phyloP scores from a whole-genome alignment of 2,113 vertebrate species.

The Atractosteus spatula region DNA sequence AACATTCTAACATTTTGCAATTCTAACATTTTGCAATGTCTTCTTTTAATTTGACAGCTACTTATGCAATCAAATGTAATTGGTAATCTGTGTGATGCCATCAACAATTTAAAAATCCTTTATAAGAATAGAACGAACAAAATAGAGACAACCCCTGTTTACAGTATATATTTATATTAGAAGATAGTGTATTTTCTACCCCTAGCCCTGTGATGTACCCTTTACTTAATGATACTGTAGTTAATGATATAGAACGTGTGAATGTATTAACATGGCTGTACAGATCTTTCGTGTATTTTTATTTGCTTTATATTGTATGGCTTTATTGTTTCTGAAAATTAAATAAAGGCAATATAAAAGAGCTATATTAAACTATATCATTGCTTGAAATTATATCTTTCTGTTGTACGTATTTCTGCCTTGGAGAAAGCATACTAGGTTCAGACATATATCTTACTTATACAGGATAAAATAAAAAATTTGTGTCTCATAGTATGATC shows the following conservation, averaged over 20 bases:
- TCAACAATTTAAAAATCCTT: neutral
- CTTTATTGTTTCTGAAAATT: slow-evolving; percentile 79
- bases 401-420: slow-evolving; percentile 1
- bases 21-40: no score
- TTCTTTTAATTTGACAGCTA: no score
- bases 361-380: slow-evolving; percentile 57
- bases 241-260: slow-evolving; percentile 59
- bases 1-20: no score
- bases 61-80: slow-evolving; percentile 4
- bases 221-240: neutral
- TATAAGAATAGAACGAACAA: neutral
- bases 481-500: no score
- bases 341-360: slow-evolving; percentile 74
- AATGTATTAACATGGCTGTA: slow-evolving; percentile 80
- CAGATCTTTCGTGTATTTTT: slow-evolving; percentile 66
- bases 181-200: slow-evolving; percentile 72
- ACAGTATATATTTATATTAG: slow-evolving; percentile 71
- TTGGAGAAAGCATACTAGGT: no score
- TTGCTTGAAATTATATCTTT: slow-evolving; percentile 57
- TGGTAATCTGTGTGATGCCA: slow-evolving; percentile 52
- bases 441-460: no score
- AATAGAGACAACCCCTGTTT: slow-evolving; percentile 27
- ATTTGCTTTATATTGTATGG: slow-evolving; percentile 86
- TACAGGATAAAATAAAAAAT: no score
- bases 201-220: neutral